Conservation (phyloP, 64 coral and sea anemone species). For the Anthopleura sola region DNA sequence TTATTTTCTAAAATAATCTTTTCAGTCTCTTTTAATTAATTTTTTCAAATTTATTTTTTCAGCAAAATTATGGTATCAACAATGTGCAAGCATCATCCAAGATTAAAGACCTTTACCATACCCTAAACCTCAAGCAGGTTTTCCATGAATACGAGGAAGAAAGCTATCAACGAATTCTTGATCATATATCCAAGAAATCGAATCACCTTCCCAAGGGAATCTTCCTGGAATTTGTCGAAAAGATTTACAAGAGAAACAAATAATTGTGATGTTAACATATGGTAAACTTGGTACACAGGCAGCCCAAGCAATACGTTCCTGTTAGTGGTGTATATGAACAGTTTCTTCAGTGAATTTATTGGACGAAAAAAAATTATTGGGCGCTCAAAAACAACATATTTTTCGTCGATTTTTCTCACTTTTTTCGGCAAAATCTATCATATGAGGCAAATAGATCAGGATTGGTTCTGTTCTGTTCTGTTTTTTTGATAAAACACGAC, state of each 20-base stretch:
- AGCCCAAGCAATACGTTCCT: too few relatives aligned
- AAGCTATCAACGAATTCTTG: slow-evolving; percentile 67
- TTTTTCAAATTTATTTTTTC: background rate
- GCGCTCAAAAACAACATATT: too few relatives aligned
- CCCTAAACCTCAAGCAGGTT: slow-evolving; percentile 45
- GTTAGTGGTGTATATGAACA: too few relatives aligned
- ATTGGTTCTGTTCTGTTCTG: too few relatives aligned
- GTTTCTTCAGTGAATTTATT: too few relatives aligned
- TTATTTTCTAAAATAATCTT: background rate
- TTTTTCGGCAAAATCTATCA: too few relatives aligned
- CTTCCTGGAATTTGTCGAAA: slow-evolving; percentile 85
- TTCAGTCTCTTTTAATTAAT: background rate
- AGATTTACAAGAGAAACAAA: slow-evolving; percentile 94
- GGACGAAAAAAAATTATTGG: too few relatives aligned
- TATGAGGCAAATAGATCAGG: too few relatives aligned
- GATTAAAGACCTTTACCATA: slow-evolving; percentile 71
- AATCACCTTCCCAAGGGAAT: slow-evolving; percentile 57
- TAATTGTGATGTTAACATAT: slow-evolving; percentile 22
- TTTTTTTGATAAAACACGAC: too few relatives aligned
- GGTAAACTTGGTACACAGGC: too few relatives aligned
- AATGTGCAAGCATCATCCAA: slow-evolving; percentile 37
- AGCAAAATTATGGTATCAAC: slow-evolving; percentile 85
- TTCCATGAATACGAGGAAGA: slow-evolving; percentile 68
- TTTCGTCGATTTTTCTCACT: too few relatives aligned
- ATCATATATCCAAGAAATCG: slow-evolving; percentile 73